A percentile compares a stretch with the other conserved stretches of the same genome.
Evolutionary conservation across 1,140 invertebrate genomes (phyloP).

Genomic region (Pomacea maculata): DNA sequence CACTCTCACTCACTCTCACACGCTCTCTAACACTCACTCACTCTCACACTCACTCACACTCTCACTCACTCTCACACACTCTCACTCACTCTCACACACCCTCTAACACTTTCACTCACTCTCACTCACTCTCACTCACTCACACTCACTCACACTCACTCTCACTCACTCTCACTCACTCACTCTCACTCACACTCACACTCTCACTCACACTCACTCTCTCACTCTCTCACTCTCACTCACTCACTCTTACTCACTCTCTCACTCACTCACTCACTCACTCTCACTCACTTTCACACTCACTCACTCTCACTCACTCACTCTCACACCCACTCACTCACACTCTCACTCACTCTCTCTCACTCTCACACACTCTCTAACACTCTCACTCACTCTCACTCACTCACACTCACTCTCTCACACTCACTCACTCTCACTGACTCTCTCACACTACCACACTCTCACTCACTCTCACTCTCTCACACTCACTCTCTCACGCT

Average conservation of each 20-base stretch:
- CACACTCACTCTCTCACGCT: too few species aligned
- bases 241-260: too few species aligned
- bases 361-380: neutral
- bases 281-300: neutral
- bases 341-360: neutral
- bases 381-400: neutral
- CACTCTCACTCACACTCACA: slow-evolving; percentile 3
- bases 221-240: slow-evolving; percentile 3
- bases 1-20: neutral
- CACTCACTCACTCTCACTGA: slow-evolving; percentile 2
- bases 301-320: slow-evolving; percentile 6
- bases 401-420: neutral
- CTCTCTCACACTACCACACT: too few species aligned
- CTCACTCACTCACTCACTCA: neutral
- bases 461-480: too few species aligned
- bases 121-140: slow-evolving; percentile 11
- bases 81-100: neutral
- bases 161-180: slow-evolving; percentile 5
- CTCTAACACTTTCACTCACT: neutral
- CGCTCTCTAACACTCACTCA: too few species aligned
- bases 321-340: too few species aligned
- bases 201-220: neutral
- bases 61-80: neutral
- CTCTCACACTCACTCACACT: neutral
- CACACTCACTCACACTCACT: slow-evolving; percentile 1